Base-by-base conservation (phyloP, 2,797 vertebrate genomes). In the Champsocephalus gunnari region DNA sequence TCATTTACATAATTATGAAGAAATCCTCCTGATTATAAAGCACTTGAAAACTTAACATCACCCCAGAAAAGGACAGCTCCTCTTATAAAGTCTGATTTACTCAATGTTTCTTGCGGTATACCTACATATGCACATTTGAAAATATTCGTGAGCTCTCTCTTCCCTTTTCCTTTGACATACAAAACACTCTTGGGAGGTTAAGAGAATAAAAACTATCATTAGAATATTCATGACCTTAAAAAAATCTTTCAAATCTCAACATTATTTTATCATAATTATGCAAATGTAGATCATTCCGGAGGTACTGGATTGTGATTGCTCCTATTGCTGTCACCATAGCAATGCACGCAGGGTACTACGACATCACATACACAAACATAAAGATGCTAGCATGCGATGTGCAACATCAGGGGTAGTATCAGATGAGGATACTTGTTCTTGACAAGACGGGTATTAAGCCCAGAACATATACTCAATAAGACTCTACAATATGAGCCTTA, bases 201-300 rank as follows among this genome's bases (percentile, higher is more conserved):
- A 66, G 54, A 85, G 28, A 79, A 84, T 70, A 56, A 32, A 70
- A 60, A 61, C 70, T 54, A 65, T 45, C 56, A 49, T 65, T 64
- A 63, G 74, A 85, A 85, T 88, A 89, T 81, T 84, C 73, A 84
- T 87, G 77, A 78, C 57, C 53, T 63, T 71, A 70, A 63, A 80
- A 80, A 56, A 50, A 5, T 44, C 67, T 71, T 83, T 87, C 72
- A 79, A 75, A 83, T 88, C 66, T 73, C 72, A 55, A 77, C 61
- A 74, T 73, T n/a, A 56, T 89, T 75, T 84, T 83, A 79, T 81
- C 66, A 82, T 84, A 87, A 86, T 86, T 80, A 86, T 88, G 80
- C 62, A 78, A 88, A 87, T 82, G 41, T 7, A 5, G 61, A 78
- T 85, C 34, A 77, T 78, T 86, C 54, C 65, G 44, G 44, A 66